Conservation (phyloP, 2,888 invertebrate species). For the Cryptocephalus primarius region DNA sequence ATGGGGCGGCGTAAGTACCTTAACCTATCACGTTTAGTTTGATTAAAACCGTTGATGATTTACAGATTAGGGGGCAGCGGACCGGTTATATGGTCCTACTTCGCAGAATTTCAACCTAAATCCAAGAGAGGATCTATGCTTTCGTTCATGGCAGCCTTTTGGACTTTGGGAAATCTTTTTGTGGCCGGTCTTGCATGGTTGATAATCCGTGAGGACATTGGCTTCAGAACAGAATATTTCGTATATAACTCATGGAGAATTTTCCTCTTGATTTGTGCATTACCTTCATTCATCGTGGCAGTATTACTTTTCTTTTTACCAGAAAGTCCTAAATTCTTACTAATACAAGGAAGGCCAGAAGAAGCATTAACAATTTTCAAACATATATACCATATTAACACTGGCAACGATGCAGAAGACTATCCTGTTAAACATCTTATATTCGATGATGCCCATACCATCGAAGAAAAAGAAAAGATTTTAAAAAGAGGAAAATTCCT, state of each 20-base stretch:
- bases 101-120: conserved; percentile 89
- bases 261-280: conserved; percentile 76
- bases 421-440: conserved; percentile 67
- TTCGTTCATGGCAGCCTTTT: conserved; percentile 89
- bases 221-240: conserved; percentile 55
- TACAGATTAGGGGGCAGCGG: conserved; percentile 74
- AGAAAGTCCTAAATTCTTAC: conserved; percentile 83
- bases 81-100: conserved; percentile 92
- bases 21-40: neutral
- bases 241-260: conserved; percentile 88
- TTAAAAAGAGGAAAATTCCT: conserved; percentile 55
- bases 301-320: conserved; percentile 72
- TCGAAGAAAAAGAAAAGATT: conserved; percentile 34
- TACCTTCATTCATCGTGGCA: conserved; percentile 81
- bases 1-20: conserved; percentile 82
- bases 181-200: conserved; percentile 78
- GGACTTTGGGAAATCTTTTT: conserved; percentile 87
- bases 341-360: conserved; percentile 67
- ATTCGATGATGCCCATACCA: conserved; percentile 35
- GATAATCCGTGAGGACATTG: conserved; percentile 65
- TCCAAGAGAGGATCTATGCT: conserved; percentile 84
- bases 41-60: neutral
- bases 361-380: conserved; percentile 74
- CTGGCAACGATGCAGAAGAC: conserved; percentile 59
- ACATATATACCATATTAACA: conserved; percentile 72